Conservation (phyloP, 2,113 vertebrate species). For the Rhea pennata region DNA sequence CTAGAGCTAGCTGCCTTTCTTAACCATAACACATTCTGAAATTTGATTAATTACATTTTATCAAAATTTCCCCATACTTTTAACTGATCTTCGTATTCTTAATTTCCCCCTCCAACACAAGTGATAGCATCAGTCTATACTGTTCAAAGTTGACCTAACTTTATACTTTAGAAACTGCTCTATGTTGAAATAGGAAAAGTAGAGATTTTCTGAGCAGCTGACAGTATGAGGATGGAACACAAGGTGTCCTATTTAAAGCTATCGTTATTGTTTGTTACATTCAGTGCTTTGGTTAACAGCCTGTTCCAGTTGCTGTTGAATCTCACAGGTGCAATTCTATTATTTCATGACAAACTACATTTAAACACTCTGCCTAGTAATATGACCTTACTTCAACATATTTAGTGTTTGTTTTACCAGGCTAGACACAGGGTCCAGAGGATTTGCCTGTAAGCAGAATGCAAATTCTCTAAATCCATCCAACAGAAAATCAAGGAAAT, state of each 20-base stretch:
- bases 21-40: background rate
- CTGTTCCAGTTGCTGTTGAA: background rate
- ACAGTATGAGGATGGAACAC: background rate
- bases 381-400: background rate
- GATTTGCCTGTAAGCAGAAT: background rate
- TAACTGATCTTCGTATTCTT: background rate
- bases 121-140: background rate
- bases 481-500: constrained; percentile 16
- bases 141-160: background rate
- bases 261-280: background rate
- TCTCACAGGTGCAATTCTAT: background rate
- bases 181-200: background rate
- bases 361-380: background rate
- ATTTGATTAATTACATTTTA: background rate
- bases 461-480: constrained; percentile 2
- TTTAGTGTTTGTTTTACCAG: background rate
- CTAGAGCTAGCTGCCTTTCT: background rate
- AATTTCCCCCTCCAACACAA: background rate
- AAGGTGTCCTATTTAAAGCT: background rate
- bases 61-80: background rate
- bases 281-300: background rate
- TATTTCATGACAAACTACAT: background rate
- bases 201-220: background rate
- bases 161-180: background rate
- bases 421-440: background rate